phyloP scores from a whole-genome alignment of 2,113 vertebrate species.

The Lucifuga dentata region DNA sequence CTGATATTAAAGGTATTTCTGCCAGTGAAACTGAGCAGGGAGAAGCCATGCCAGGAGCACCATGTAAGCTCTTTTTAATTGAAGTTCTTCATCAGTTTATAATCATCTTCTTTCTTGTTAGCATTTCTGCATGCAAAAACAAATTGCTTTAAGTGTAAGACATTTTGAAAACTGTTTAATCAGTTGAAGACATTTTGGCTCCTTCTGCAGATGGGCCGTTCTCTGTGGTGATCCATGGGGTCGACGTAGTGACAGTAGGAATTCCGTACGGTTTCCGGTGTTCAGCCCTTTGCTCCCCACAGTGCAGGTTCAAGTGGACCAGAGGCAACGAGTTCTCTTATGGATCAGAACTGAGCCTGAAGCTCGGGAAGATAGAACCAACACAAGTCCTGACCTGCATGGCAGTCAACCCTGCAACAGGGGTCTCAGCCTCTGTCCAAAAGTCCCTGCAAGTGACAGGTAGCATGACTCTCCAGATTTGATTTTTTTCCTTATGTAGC shows the following conservation, averaged over 20 bases:
- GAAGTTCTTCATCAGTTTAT: background rate
- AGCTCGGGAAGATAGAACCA: background rate
- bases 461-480: background rate
- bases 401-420: conserved; percentile 15
- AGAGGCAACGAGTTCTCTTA: background rate
- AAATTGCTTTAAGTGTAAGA: no score
- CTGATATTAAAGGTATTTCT: conserved; percentile 18
- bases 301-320: conserved; percentile 38
- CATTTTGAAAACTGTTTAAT: no score
- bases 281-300: background rate
- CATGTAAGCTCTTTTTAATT: conserved; percentile 32
- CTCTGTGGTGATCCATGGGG: conserved; percentile 5
- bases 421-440: background rate
- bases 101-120: no score
- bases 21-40: conserved; percentile 25
- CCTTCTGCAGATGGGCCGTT: conserved; percentile 25
- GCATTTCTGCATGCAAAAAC: no score
- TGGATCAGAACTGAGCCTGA: conserved; percentile 7
- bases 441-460: conserved; percentile 39
- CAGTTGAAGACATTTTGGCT: no score
- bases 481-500: background rate
- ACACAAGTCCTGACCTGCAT: conserved; percentile 28
- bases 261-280: conserved; percentile 42
- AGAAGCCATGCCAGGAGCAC: background rate
- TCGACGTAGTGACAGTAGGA: conserved; percentile 18